Evolutionary conservation across 2,888 invertebrate genomes (phyloP), one percentile per base, ranked within the genome.

Genomic region (Tachystola acroxantha): DNA sequence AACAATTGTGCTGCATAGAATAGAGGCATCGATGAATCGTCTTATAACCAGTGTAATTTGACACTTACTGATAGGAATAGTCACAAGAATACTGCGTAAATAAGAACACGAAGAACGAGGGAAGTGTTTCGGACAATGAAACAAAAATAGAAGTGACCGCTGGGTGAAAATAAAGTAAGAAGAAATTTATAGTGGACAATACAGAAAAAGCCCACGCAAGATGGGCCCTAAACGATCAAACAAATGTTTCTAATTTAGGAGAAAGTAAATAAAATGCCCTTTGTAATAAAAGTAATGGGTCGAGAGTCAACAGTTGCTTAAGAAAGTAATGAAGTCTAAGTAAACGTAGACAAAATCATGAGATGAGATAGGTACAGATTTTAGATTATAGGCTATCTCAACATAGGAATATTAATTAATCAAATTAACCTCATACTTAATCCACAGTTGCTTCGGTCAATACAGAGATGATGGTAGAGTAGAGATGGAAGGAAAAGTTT

Each of bases 81-180:
- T 12, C 28, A 24, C 22, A 22, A 20, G 35, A 32, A 37, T 29
- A 43, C 39, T 39, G 32, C 29, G 32, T 34, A 19, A 24, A 22
- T 32, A 24, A 14, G 26, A 12, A n/a, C n/a, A n/a, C n/a, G 27
- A 26, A 13, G 31, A 26, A 27, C n/a, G 29, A 29, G 27, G 14
- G 14, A 20, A 24, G 16, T 16, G 10, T 9, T 20, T 12, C 30
- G 28, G 28, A 39, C 33, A 39, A 36, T n/a, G 37, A 39, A 26
- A 44, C 30, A 37, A 30, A 26, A 16, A 41, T n/a, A n/a, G n/a
- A n/a, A n/a, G 41, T 38, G 36, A 31, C 35, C 34, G 36, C 32
- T 32, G 13, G 16, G 32, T 14, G 27, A 31, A 33, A 34, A 32
- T 39, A 20, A 24, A 38, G 28, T 32, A 26, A 30, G 25, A 32